A percentile compares a stretch with the other conserved stretches of the same genome.
phyloP scores from a whole-genome alignment of 2,113 vertebrate genomes.

The Pachycephala philippinensis region DNA sequence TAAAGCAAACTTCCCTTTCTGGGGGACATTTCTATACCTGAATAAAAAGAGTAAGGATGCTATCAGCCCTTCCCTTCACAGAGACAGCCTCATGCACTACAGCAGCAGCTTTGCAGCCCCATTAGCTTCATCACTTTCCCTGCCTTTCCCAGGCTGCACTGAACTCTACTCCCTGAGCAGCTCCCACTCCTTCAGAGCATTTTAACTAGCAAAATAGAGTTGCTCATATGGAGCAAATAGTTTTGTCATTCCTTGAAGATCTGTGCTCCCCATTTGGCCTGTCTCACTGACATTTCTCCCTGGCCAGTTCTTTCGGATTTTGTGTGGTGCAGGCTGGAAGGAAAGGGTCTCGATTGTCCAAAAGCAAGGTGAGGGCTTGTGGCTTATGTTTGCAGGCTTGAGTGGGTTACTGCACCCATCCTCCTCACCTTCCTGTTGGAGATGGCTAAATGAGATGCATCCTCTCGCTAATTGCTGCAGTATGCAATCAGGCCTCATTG shows the following conservation, averaged over 20 bases:
- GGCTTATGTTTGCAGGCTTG: neutral
- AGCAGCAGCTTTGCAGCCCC: neutral
- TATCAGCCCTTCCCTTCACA: neutral
- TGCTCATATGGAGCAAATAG: neutral
- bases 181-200: neutral
- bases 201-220: neutral
- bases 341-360: accelerated
- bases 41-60: neutral
- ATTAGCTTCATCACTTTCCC: neutral
- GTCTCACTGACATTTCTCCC: neutral
- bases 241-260: neutral
- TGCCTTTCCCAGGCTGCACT: neutral
- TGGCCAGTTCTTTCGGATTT: neutral
- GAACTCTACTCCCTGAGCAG: neutral
- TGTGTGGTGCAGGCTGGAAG: neutral
- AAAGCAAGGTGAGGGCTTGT: neutral
- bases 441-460: neutral
- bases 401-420: neutral
- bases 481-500: neutral
- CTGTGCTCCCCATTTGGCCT: neutral
- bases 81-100: neutral
- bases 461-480: neutral
- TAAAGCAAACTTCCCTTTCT: neutral
- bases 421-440: neutral
- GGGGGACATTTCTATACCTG: neutral